Base-by-base conservation (phyloP, 2,888 invertebrate genomes). In the Tenodera sinensis region DNA sequence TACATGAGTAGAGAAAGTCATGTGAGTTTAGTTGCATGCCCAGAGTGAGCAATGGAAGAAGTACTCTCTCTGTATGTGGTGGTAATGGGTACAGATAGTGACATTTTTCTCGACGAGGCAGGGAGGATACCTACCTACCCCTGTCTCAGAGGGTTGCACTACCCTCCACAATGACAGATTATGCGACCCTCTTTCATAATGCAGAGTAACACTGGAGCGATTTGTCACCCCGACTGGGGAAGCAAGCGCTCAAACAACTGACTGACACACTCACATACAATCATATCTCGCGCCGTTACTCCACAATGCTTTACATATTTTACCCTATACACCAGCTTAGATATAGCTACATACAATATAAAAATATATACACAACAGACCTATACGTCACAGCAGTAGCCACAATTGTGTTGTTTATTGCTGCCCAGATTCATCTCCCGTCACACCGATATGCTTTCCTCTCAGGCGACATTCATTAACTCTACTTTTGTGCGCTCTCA, bases 91-190 rank as follows among this genome's bases (percentile, higher is more conserved):
- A 30, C 30, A 30, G 30, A 30, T 3, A 30, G 30, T 34, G 34
- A 34, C 7, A 34, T 34, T 34, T 34, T 34, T 34, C 7, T 34
- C 7, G 7, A 34, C 7, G 6, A 34, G 4, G 20, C 20, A 54
- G 54, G 54, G 15, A 54, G 54, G 54, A 54, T n/a, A n/a, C n/a
- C n/a, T 71, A 20, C 54, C 54, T 71, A 71, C 54, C 54, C 54
- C 54, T 71, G 54, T 71, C 54, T 71, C 54, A 71, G 54, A 71
- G 54, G 25, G 25, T 25, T 71, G 20, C 15, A 71, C 15, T 54
- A 20, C n/a, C 27, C 34, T 83, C 83, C n/a, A 14, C 27, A 87
- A 34, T 87, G 87, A 87, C 87, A 87, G 87, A 87, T 87, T 87
- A 87, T 87, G 34, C 30, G 71, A 86, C 86, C 42, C 81, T 25